phyloP scores from a whole-genome alignment of 1,140 invertebrate species.

The Pseudomyrmex pallidus region DNA sequence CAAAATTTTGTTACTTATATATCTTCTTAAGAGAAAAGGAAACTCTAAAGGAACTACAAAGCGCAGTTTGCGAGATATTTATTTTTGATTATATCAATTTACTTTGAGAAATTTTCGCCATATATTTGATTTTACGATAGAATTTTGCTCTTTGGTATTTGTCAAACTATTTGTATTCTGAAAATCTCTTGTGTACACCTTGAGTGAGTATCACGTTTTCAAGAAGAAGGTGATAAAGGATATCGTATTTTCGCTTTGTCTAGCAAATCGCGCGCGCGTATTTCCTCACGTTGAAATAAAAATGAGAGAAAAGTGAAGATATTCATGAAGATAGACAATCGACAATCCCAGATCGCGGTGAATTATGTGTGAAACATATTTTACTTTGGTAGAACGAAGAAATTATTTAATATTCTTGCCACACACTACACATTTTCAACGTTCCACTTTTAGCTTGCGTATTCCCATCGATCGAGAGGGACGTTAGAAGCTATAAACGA shows the following conservation, averaged over 20 bases:
- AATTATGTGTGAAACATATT: slow-evolving; percentile 52
- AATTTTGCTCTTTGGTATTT: slow-evolving; percentile 9
- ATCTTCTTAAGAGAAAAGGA: slow-evolving; percentile 19
- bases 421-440: background rate
- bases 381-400: background rate
- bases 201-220: background rate
- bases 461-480: slow-evolving; percentile 25
- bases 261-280: too few relatives aligned
- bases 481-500: slow-evolving; percentile 42
- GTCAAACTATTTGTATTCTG: background rate
- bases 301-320: too few relatives aligned
- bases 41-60: slow-evolving; percentile 11
- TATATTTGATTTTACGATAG: slow-evolving; percentile 3
- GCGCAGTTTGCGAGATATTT: slow-evolving; percentile 18
- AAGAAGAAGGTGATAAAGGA: too few relatives aligned
- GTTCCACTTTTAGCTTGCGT: slow-evolving; percentile 42
- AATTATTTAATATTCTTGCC: slow-evolving; percentile 40
- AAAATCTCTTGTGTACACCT: slow-evolving; percentile 12
- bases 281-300: too few relatives aligned
- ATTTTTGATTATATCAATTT: slow-evolving; percentile 38
- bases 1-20: slow-evolving; percentile 25
- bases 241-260: too few relatives aligned
- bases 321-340: background rate
- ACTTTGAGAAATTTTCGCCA: slow-evolving; percentile 37
- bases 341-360: slow-evolving; percentile 19